phyloP scores from a whole-genome alignment of 1,140 invertebrate genomes.

The Cyphomyrmex costatus region DNA sequence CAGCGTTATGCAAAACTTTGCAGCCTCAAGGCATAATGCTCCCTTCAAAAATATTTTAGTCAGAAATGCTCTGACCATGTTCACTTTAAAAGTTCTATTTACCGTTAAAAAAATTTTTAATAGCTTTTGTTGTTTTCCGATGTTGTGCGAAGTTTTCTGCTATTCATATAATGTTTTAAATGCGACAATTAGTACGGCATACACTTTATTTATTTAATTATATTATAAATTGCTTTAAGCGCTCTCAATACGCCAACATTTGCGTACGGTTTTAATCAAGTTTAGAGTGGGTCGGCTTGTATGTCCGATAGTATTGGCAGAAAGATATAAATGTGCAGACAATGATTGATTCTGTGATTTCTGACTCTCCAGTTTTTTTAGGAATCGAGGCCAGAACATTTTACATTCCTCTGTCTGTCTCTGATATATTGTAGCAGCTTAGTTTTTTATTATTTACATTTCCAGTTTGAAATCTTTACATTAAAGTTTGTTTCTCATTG shows the following conservation, averaged over 20 bases:
- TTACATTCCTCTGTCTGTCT: neutral
- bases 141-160: neutral
- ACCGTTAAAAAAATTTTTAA: slow-evolving; percentile 22
- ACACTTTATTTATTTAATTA: neutral
- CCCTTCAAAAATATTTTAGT: slow-evolving; percentile 11
- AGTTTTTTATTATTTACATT: slow-evolving; percentile 4
- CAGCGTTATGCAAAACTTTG: no score
- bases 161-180: slow-evolving; percentile 4
- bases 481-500: no score
- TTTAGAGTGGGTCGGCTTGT: neutral
- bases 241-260: neutral
- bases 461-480: no score
- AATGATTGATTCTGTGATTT: slow-evolving; percentile 41
- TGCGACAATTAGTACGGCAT: neutral
- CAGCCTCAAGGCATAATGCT: neutral
- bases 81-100: neutral
- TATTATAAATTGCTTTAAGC: neutral
- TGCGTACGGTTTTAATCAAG: neutral
- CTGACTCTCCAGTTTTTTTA: slow-evolving; percentile 11
- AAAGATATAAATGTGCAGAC: slow-evolving; percentile 12
- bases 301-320: slow-evolving; percentile 13
- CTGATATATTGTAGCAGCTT: no score
- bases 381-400: slow-evolving; percentile 24
- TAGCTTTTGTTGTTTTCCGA: neutral
- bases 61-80: no score